phyloP scores from a whole-genome alignment of 2,888 invertebrate genomes.

The Alentia gelatinosa region DNA sequence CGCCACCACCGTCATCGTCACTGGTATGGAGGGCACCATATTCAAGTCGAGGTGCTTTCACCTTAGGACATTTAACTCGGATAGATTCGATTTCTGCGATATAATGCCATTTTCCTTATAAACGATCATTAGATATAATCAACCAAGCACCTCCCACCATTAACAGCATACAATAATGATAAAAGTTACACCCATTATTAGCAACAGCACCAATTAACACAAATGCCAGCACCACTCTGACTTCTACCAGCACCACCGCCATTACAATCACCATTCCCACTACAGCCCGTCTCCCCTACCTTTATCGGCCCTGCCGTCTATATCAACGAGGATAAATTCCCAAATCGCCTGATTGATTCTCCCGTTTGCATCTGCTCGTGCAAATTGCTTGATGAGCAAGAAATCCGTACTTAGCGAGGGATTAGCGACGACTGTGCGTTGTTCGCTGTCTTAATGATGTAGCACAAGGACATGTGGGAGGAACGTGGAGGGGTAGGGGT shows the following conservation, averaged over 20 bases:
- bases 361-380: slow-evolving; percentile 21
- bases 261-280: background rate
- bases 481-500: too few relatives aligned
- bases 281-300: background rate
- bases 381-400: slow-evolving; percentile 34
- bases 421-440: background rate
- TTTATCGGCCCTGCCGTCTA: background rate
- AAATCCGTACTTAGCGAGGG: background rate
- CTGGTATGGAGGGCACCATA: too few relatives aligned
- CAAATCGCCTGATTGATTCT: slow-evolving; percentile 10
- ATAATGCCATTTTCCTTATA: too few relatives aligned
- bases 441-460: slow-evolving; percentile 15
- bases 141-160: too few relatives aligned
- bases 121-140: too few relatives aligned
- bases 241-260: background rate
- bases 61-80: too few relatives aligned
- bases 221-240: background rate
- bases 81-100: too few relatives aligned
- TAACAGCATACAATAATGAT: too few relatives aligned
- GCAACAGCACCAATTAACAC: background rate
- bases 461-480: background rate
- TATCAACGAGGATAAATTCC: too few relatives aligned
- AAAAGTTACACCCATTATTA: too few relatives aligned
- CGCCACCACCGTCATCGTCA: too few relatives aligned
- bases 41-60: too few relatives aligned